A percentile compares a stretch with the other conserved stretches of the same genome.
Conservation (phyloP, 2,888 invertebrate species). For the Mystacides longicornis region DNA sequence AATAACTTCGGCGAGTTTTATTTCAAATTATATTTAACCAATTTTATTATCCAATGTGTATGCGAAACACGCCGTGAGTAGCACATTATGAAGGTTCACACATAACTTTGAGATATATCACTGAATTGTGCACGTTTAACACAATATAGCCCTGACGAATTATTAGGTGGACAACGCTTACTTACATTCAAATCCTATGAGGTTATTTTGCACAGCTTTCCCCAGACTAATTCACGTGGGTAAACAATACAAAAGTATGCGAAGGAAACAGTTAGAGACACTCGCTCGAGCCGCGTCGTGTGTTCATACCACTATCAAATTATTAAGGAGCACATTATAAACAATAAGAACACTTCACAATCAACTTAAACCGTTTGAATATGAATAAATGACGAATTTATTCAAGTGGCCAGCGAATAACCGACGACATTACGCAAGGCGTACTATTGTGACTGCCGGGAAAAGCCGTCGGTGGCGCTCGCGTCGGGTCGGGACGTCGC, state of each 20-base stretch:
- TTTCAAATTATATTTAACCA: too few species aligned
- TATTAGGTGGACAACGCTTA: neutral
- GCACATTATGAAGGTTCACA: too few species aligned
- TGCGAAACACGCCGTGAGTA: too few species aligned
- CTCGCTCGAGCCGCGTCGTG: neutral
- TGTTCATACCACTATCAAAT: neutral
- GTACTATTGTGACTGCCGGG: slow-evolving; percentile 10
- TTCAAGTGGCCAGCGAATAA: neutral
- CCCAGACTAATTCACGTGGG: slow-evolving; percentile 15
- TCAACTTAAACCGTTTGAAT: neutral
- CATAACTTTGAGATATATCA: too few species aligned
- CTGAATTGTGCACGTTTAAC: too few species aligned
- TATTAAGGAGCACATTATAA: slow-evolving; percentile 1
- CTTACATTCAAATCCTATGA: slow-evolving; percentile 6
- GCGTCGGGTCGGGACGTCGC: slow-evolving; percentile 10
- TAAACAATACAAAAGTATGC: slow-evolving; percentile 14
- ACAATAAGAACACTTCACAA: slow-evolving; percentile 1
- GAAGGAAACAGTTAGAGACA: slow-evolving; percentile 5
- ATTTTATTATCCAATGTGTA: too few species aligned
- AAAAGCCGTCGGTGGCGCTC: slow-evolving; percentile 15
- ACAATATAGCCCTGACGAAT: neutral
- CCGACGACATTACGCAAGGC: slow-evolving; percentile 17
- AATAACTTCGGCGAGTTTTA: too few species aligned
- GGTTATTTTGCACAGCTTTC: slow-evolving; percentile 7
- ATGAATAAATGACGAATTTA: slow-evolving; percentile 1